A percentile compares a stretch with the other conserved stretches of the same genome.
Conservation (phyloP, 2,797 vertebrate genomes). For the Crax fasciolata region DNA sequence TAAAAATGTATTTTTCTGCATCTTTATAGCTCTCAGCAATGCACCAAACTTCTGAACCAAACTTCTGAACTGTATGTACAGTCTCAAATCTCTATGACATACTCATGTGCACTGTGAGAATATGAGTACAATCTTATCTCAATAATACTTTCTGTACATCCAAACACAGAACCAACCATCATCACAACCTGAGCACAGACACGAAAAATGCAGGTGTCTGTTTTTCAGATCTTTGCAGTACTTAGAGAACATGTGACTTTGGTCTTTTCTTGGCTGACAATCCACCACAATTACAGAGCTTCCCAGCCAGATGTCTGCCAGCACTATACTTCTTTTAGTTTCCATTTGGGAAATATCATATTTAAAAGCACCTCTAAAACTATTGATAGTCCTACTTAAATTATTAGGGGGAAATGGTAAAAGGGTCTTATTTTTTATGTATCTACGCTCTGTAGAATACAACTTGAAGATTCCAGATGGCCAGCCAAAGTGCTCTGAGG, state of each 20-base stretch:
- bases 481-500: neutral
- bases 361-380: neutral
- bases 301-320: neutral
- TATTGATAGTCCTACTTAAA: neutral
- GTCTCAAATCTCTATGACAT: neutral
- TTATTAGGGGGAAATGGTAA: neutral
- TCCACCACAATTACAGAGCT: neutral
- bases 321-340: neutral
- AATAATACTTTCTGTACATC: neutral
- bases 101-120: neutral
- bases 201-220: neutral
- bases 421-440: neutral
- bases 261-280: neutral
- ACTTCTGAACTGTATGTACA: neutral
- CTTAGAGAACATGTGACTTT: neutral
- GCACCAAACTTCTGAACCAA: neutral
- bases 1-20: neutral
- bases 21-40: neutral
- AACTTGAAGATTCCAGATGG: neutral
- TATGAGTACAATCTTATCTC: neutral
- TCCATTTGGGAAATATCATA: neutral
- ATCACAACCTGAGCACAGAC: neutral
- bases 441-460: neutral
- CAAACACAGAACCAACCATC: too few species aligned
- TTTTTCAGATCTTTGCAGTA: neutral